Evolutionary conservation across 1,140 invertebrate genomes (phyloP), one percentile per base, ranked within the genome.

Genomic region (Phymastichus coffea): DNA sequence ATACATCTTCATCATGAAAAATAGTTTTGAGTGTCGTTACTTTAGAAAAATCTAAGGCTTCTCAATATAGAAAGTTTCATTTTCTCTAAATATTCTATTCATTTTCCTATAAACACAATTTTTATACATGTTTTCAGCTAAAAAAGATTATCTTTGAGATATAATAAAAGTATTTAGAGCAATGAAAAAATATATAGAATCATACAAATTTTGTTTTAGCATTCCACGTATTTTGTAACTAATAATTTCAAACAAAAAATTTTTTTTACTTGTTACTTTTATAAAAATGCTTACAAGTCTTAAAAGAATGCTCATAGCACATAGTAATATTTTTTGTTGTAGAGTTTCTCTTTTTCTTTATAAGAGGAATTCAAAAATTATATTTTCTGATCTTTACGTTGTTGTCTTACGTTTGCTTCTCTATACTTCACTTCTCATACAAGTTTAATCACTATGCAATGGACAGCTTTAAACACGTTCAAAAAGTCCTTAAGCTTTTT

Each of bases 291-390:
- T 58, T 35, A 51, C 28, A 51, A 14, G 33, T 57, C 15, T 41
- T 57, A 7, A 57, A 23, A 10, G 10, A 28, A 57, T 12, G 22
- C 19, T 4, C 14, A 25, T 1, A 57, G 23, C 44, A 53, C 20
- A 59, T 52, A 46, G 48, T 58, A 51, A 43, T 26, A 35, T 41
- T 57, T 14, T 22, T 55, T 9, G 28, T n/a, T n/a, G n/a, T n/a
- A n/a, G 43, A 14, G 37, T 40, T 25, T 26, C 33, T 25, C 35
- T 58, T 37, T 17, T 22, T 59, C 19, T 2, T 53, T 54, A 17
- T 54, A 60, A 60, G 41, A 54, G 26, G 48, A 12, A 60, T 33
- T 54, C 43, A 17, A 60, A 54, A 60, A 54, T 54, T 54, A 46
- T 60, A 60, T 54, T 46, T 49, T 57, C 22, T 47, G 28, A 17